Evolutionary conservation across 1,140 invertebrate genomes (phyloP).

Genomic region (Trichomalopsis sarcophagae): DNA sequence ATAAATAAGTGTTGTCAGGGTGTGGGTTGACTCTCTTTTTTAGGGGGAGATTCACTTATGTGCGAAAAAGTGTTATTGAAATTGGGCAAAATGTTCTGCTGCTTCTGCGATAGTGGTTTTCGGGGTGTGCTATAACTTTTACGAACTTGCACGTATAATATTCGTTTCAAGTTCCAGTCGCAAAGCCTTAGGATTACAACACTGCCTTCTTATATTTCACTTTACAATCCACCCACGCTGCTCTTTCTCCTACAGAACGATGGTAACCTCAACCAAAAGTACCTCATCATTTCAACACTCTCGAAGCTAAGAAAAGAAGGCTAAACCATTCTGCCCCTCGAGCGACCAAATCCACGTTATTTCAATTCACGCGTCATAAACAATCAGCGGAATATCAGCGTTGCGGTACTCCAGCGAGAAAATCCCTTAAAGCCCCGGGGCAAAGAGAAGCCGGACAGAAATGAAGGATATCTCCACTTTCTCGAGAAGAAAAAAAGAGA

Average conservation of each 20-base stretch:
- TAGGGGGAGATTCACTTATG: neutral
- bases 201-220: too few relatives aligned
- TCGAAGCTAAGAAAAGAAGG: neutral
- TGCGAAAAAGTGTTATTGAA: neutral
- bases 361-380: conserved; percentile 38
- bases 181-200: too few relatives aligned
- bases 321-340: neutral
- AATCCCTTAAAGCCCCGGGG: conserved; percentile 15
- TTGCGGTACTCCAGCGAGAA: neutral
- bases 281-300: neutral
- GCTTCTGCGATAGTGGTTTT: too few relatives aligned
- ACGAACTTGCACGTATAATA: too few relatives aligned
- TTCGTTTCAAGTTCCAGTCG: too few relatives aligned
- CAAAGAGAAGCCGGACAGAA: conserved; percentile 7
- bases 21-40: neutral
- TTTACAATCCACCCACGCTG: too few relatives aligned
- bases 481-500: neutral
- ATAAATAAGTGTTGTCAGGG: neutral
- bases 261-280: neutral
- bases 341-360: conserved; percentile 4
- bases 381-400: conserved; percentile 29
- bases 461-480: conserved; percentile 14
- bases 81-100: neutral
- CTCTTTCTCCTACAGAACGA: too few relatives aligned
- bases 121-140: too few relatives aligned